These are phyloP conservation scores for Rhodeus uyekii DNA, from an alignment of 2,797 vertebrate species.

Conservation along the genomic window DNA sequence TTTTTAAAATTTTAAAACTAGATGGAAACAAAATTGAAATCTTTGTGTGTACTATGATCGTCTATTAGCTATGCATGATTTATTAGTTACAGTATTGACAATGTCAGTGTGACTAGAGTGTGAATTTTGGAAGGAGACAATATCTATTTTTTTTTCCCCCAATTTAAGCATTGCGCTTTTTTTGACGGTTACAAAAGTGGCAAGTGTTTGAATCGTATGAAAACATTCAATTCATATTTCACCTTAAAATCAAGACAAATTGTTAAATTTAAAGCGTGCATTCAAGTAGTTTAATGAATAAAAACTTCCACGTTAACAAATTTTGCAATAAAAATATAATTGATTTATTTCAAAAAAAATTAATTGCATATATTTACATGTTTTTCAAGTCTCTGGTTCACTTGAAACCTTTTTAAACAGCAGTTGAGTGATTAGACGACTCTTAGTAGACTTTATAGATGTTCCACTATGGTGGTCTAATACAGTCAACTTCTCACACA, in stretches of 20 bases:
- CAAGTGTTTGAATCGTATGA: background rate
- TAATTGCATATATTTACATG: too few relatives aligned
- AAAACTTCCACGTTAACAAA: too few relatives aligned
- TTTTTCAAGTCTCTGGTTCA: too few relatives aligned
- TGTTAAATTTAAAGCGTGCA: too few relatives aligned
- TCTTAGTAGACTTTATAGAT: slow-evolving; percentile 31
- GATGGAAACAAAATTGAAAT: background rate
- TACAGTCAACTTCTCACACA: slow-evolving; percentile 31
- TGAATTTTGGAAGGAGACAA: background rate
- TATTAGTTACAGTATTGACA: background rate
- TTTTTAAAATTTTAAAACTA: background rate
- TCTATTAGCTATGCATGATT: background rate
- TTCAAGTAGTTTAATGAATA: too few relatives aligned
- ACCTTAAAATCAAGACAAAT: background rate
- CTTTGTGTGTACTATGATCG: background rate
- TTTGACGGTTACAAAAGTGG: background rate
- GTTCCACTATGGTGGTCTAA: slow-evolving; percentile 50
- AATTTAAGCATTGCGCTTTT: background rate
- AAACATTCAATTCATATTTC: background rate
- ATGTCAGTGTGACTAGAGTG: background rate
- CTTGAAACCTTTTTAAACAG: slow-evolving; percentile 42
- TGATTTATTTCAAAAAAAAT: too few relatives aligned
- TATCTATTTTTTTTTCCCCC: too few relatives aligned
- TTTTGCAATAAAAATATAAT: too few relatives aligned
- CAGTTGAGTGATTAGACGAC: slow-evolving; percentile 52